Evolutionary conservation across 2,797 vertebrate species (phyloP).

Genomic region (Knipowitschia caucasica): DNA sequence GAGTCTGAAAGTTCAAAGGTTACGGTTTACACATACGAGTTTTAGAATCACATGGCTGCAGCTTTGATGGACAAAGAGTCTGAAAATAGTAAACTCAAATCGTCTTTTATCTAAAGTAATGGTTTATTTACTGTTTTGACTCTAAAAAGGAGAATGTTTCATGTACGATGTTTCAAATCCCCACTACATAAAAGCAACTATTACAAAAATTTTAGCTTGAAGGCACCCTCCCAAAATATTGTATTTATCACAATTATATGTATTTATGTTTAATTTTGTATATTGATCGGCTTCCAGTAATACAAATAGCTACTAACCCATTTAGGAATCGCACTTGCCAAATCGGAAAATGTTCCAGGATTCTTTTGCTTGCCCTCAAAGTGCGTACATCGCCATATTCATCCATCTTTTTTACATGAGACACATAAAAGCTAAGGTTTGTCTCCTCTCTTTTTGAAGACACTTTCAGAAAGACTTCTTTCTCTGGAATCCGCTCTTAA

Average conservation of each 20-base stretch:
- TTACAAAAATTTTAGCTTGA: not conserved
- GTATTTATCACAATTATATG: too few species aligned
- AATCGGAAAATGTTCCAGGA: conserved; percentile 16
- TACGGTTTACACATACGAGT: conserved; percentile 47
- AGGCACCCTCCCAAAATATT: too few species aligned
- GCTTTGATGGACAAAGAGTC: conserved; percentile 63
- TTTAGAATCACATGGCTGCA: conserved; percentile 61
- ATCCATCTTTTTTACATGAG: conserved; percentile 27
- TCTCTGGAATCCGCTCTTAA: conserved; percentile 58
- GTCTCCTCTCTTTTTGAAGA: conserved; percentile 54
- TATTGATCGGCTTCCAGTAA: too few species aligned
- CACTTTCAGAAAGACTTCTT: conserved; percentile 49
- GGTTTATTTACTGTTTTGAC: not conserved
- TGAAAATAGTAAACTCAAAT: too few species aligned
- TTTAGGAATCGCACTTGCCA: conserved; percentile 16
- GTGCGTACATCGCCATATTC: conserved; percentile 21
- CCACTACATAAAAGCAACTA: too few species aligned
- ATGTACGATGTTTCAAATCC: too few species aligned
- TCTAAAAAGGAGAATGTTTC: too few species aligned
- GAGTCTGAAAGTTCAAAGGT: conserved; percentile 59
- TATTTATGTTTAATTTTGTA: too few species aligned
- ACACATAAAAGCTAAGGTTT: conserved; percentile 41
- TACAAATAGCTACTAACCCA: too few species aligned
- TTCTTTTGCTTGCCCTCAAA: conserved; percentile 2
- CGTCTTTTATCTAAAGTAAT: too few species aligned